Conservation (phyloP, 2,113 vertebrate species). For the Gadus macrocephalus region DNA sequence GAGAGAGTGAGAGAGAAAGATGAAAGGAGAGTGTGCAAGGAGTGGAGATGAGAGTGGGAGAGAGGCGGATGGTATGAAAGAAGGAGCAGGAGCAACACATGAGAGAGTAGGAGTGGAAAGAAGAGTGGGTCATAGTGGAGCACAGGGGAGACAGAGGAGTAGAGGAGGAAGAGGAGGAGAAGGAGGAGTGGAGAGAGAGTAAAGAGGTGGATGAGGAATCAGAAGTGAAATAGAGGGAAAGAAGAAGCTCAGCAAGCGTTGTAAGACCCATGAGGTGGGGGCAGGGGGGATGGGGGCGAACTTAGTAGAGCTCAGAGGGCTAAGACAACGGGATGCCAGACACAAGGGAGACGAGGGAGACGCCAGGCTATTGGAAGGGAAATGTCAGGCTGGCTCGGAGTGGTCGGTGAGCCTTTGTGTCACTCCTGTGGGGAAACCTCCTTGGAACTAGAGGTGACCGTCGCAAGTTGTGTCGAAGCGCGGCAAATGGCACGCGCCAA, state of each 20-base stretch:
- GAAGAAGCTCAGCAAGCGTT: not conserved
- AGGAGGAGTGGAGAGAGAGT: not conserved
- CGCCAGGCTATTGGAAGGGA: not conserved
- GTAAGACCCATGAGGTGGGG: not conserved
- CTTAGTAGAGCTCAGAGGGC: conserved; percentile 5
- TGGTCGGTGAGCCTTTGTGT: no score
- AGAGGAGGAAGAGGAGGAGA: not conserved
- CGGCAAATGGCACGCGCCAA: no score
- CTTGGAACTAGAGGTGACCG: no score
- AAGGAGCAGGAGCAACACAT: not conserved
- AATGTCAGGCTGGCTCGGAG: no score
- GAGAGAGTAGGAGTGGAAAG: not conserved
- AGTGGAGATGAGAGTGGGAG: conserved; percentile 20
- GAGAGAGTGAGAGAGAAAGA: conserved; percentile 31
- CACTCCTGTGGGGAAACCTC: no score
- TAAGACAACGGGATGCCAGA: not conserved
- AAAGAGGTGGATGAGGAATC: not conserved
- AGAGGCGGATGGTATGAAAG: not conserved
- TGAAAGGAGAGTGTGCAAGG: not conserved
- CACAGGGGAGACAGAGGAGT: not conserved
- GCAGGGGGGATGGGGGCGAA: not conserved
- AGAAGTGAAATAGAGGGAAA: not conserved
- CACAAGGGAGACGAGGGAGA: not conserved
- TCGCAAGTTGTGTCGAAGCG: no score
- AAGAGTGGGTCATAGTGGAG: not conserved